Conservation (phyloP, 2,113 vertebrate species). For the Ornithorhynchus anatinus region DNA sequence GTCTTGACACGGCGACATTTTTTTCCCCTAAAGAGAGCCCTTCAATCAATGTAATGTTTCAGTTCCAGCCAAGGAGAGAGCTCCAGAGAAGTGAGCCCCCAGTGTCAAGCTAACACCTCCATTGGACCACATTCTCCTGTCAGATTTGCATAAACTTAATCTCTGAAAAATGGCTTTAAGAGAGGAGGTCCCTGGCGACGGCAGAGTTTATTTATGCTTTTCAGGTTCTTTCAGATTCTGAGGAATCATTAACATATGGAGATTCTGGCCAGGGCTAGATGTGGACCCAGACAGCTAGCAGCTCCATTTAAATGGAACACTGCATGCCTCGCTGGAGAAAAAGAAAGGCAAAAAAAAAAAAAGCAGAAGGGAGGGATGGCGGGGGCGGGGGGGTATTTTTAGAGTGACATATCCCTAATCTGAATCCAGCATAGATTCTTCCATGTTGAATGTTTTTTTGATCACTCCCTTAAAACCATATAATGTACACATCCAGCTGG, state of each 20-base stretch:
- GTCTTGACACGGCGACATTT: conserved; percentile 55
- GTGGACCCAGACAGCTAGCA: too few species aligned
- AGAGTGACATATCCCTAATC: too few species aligned
- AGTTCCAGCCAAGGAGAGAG: background rate
- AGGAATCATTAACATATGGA: background rate
- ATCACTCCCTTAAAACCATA: too few species aligned
- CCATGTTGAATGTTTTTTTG: too few species aligned
- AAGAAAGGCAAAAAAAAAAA: too few species aligned
- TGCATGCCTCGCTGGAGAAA: too few species aligned
- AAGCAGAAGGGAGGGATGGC: too few species aligned
- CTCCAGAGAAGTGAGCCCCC: background rate
- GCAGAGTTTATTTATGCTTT: background rate
- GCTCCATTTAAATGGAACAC: too few species aligned
- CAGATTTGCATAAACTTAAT: background rate
- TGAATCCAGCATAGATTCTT: too few species aligned
- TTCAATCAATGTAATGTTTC: conserved; percentile 45
- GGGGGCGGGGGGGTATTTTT: too few species aligned
- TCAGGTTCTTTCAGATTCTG: background rate
- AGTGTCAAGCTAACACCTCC: background rate
- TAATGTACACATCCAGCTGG: too few species aligned
- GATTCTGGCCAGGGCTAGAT: background rate
- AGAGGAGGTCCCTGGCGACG: background rate
- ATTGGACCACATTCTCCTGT: background rate
- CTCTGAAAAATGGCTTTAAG: background rate
- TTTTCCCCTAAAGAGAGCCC: conserved; percentile 45